phyloP scores from a whole-genome alignment of 2,113 vertebrate species.

The Camelus bactrianus region DNA sequence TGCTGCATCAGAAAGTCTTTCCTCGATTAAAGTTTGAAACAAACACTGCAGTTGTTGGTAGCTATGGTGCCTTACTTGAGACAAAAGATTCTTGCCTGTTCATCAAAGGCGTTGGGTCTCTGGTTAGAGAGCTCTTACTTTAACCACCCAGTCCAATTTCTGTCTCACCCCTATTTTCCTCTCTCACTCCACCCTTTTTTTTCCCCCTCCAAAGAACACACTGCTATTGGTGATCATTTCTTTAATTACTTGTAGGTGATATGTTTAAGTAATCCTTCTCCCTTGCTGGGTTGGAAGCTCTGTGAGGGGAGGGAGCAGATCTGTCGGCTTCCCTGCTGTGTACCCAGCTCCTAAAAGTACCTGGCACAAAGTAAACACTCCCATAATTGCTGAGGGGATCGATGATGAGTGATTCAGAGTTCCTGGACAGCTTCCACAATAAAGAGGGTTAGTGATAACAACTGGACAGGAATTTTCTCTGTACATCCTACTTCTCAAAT shows the following conservation, averaged over 20 bases:
- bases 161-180: neutral
- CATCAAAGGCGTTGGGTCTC: neutral
- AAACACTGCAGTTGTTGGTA: neutral
- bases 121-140: neutral
- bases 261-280: neutral
- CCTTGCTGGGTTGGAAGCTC: neutral
- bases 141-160: neutral
- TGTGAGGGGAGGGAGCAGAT: neutral
- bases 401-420: neutral
- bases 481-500: neutral
- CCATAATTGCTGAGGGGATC: neutral
- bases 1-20: neutral
- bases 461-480: neutral
- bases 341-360: constrained; percentile 13
- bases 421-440: neutral
- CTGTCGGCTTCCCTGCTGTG: neutral
- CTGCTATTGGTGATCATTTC: neutral
- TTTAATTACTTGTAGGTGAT: neutral
- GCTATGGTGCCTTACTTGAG: neutral
- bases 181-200: neutral
- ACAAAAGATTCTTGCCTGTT: neutral
- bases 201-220: neutral
- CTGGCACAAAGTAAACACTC: neutral
- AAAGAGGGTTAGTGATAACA: neutral
- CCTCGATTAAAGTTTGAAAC: constrained; percentile 38